These are phyloP conservation scores for Elgaria multicarinata DNA, from an alignment of 2,113 vertebrate genomes.

Conservation along the genomic window DNA sequence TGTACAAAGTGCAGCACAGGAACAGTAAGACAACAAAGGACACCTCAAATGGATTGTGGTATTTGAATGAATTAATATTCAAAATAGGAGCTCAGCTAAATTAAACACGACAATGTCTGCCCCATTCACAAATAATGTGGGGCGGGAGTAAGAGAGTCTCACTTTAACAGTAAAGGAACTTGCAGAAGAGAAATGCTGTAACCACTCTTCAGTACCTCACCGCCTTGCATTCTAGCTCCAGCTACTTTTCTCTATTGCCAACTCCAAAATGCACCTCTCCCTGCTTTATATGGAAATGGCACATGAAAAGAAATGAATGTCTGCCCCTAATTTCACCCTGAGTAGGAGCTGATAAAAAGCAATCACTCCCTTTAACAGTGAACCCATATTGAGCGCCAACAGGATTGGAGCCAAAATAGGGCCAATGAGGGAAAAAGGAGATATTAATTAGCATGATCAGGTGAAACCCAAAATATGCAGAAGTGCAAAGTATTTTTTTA, in stretches of 20 bases:
- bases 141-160: too few species aligned
- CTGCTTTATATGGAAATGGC: neutral
- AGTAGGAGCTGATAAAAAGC: neutral
- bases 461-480: neutral
- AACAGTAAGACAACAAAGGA: too few species aligned
- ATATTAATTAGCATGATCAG: too few species aligned
- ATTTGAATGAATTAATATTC: too few species aligned
- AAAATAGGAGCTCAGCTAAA: too few species aligned
- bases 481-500: neutral
- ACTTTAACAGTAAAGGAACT: too few species aligned
- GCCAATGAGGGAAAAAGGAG: neutral
- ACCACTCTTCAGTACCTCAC: too few species aligned
- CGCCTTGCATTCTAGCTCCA: neutral
- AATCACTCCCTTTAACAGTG: neutral
- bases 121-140: too few species aligned
- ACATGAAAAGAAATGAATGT: neutral
- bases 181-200: too few species aligned
- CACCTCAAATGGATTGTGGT: too few species aligned
- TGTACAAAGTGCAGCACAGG: too few species aligned
- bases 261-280: neutral
- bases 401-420: neutral
- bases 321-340: neutral
- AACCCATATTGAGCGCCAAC: neutral
- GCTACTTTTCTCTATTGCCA: neutral
- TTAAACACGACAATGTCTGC: too few species aligned